phyloP scores from a whole-genome alignment of 1,140 invertebrate genomes.

The Cydia fagiglandana region DNA sequence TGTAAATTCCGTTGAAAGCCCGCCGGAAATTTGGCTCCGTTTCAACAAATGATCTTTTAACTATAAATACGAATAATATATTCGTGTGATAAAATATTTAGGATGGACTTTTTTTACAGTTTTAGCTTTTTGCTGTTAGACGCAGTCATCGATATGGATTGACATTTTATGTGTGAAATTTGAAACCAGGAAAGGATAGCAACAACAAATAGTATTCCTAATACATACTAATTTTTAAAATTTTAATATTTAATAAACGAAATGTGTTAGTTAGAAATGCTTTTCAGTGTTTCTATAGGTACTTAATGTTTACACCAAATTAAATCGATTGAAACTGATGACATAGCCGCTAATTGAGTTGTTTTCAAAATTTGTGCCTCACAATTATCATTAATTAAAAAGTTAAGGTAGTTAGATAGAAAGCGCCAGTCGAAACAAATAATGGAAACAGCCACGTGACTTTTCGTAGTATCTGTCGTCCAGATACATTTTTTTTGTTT shows the following conservation, averaged over 20 bases:
- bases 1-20: conserved; percentile 75
- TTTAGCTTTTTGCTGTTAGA: conserved; percentile 43
- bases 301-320: no score
- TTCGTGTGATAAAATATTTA: conserved; percentile 56
- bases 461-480: no score
- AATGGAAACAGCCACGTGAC: no score
- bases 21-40: conserved; percentile 77
- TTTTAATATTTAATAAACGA: not conserved
- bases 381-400: no score
- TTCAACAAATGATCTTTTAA: conserved; percentile 77
- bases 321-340: no score
- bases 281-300: no score
- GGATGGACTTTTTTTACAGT: conserved; percentile 54
- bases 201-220: not conserved
- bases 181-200: not conserved
- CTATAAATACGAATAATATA: conserved; percentile 71
- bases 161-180: not conserved
- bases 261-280: not conserved
- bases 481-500: no score
- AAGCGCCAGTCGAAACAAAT: no score
- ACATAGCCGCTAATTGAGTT: no score
- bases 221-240: not conserved
- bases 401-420: no score
- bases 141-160: conserved; percentile 10
- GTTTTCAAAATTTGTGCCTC: no score